Evolutionary conservation across 2,797 vertebrate species (phyloP), one percentile per base, ranked within the genome.

Genomic region (Petrocephalus schoutedeni): DNA sequence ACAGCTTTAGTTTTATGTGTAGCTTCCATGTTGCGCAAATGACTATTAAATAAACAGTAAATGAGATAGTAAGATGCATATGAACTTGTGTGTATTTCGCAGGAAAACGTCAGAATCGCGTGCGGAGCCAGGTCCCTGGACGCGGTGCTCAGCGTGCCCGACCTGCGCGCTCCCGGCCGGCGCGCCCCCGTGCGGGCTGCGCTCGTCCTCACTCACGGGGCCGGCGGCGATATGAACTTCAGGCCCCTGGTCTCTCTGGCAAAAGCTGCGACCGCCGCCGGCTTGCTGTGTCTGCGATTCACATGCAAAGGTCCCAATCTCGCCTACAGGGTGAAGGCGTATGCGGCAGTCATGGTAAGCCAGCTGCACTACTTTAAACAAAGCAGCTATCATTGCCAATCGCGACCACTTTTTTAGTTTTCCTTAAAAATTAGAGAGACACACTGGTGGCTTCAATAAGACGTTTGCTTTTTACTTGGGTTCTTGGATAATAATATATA

Each of bases 221-320:
- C 98, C 0, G 97, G 97, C 14, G 98, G 97, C 92, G 97, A 98
- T 91, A 98, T 98, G 97, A 96, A 97, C 94, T 95, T 96, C 90
- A 96, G 89, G 90, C 97, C 97, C 0, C 92, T 99, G 74, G 94
- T 96, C 41, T 97, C 96, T 90, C 90, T 98, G 90, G 95, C 97
- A 74, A 92, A 88, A 2, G 92, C 84, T 51, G 92, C 97, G 86
- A 96, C 95, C 14, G 91, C 95, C 3, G 90, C 86, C 4, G 97
- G 97, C 0, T 86, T 97, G 90, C 90, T 98, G 9, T 97, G 96
- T 89, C 94, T 98, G 83, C 94, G 98, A 0, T 98, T 99, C 91
- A 99, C 98, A 8, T 99, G 98, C 89, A 99, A 97, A 96, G 95
- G 95, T 32, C 95, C 97, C 88, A 98, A 98, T 87, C 71, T 99